Base-by-base conservation (phyloP, 1,140 invertebrate genomes). In the Littorina saxatilis region DNA sequence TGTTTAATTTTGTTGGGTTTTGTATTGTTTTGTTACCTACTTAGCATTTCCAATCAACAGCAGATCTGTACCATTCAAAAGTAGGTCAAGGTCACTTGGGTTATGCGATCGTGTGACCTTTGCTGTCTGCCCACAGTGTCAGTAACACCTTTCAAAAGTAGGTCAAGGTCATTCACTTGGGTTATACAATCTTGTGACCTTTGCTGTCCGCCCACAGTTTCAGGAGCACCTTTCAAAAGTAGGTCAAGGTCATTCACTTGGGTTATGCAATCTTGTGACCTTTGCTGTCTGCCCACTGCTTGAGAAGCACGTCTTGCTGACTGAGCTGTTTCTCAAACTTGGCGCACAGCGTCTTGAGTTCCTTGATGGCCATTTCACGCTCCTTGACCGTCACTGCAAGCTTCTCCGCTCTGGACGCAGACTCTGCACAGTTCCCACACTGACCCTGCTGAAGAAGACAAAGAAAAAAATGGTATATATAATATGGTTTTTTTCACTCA, bases 291-390 rank as follows among this genome's bases (percentile, higher is more conserved):
- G 87, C 83, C 82, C 83, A 88, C 61, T 82, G 78, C 68, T 89
- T 85, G 40, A 89, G 80, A 47, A 89, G 75, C 15, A 83, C 55
- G 43, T 89, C 87, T 74, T 88, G 87, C 37, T 85, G 84, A 47
- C 77, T 82, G 1, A 89, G 83, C 78, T 89, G 88, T 66, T 81
- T 86, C 76, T 89, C 87, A 86, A 87, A 87, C 55, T 82, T 85
- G 27, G 83, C 63, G 35, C 78, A 80, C 70, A 88, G 76, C 23
- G 81, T 29, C 40, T 87, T 86, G 40, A 89, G 78, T 47, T 89
- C 88, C 80, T 85, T 85, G 32, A 89, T 83, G 0, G 81, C 82
- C 61, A 79, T 37, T 37, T 89, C 87, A 73, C 82, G 85, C 52
- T 87, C 86, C 76, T 87, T 87, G 27, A 86, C 66, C 15, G 73